phyloP scores from a whole-genome alignment of 2,797 vertebrate species.

The Pipistrellus kuhlii region DNA sequence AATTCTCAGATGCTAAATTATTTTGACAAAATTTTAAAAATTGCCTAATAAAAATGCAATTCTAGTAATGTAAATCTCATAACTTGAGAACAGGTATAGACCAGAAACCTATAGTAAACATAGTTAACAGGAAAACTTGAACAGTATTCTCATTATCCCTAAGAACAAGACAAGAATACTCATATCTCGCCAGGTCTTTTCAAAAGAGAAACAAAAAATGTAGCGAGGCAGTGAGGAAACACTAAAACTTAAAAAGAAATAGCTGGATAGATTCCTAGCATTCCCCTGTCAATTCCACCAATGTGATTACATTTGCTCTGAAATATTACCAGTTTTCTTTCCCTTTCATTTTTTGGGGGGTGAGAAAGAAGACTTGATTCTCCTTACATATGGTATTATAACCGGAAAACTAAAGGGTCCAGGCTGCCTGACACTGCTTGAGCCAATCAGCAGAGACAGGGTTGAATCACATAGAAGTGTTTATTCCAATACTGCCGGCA shows the following conservation, averaged over 20 bases:
- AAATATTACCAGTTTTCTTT: conserved; percentile 21
- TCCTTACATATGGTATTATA: background rate
- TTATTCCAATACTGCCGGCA: no score
- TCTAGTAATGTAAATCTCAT: background rate
- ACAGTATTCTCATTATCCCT: conserved; percentile 19
- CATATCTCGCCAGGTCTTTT: background rate
- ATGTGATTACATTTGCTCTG: background rate
- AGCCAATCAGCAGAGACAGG: no score
- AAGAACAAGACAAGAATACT: background rate
- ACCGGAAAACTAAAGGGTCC: no score
- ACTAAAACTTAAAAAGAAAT: conserved; percentile 20
- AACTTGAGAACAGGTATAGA: background rate
- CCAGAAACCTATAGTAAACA: conserved; percentile 28
- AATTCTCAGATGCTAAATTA: conserved; percentile 20
- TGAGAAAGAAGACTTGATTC: background rate
- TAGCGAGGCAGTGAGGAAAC: background rate
- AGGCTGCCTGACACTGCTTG: no score
- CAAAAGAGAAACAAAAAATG: conserved; percentile 49
- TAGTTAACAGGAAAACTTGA: conserved; percentile 40
- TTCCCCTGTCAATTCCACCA: conserved; percentile 1
- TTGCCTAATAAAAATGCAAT: background rate
- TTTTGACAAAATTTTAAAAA: conserved; percentile 37
- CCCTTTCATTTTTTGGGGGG: background rate
- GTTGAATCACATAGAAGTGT: no score
- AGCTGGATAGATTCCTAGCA: background rate